These are phyloP conservation scores for Ptychochromis oligacanthus DNA, from an alignment of 2,113 vertebrate species.

Conservation along the genomic window DNA sequence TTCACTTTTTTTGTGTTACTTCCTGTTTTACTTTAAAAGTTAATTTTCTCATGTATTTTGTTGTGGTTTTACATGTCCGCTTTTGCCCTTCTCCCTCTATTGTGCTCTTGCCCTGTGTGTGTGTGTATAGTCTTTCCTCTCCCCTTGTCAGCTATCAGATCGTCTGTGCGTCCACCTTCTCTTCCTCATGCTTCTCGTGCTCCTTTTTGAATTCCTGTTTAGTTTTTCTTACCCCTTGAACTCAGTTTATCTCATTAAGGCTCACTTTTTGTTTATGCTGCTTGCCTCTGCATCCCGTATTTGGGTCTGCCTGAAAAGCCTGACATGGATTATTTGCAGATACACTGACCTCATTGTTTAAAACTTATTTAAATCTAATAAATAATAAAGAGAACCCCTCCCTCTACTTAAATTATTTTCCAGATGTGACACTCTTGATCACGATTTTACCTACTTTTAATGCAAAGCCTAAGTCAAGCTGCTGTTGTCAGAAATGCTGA, in stretches of 20 bases:
- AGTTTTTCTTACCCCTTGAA: not conserved
- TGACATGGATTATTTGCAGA: not conserved
- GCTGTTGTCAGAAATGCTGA: not conserved
- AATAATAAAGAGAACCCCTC: not conserved
- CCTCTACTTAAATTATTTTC: not conserved
- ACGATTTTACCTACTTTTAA: not conserved
- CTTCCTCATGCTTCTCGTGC: not conserved
- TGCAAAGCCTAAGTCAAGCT: not conserved
- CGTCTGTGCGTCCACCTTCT: not conserved
- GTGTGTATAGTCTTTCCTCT: not conserved
- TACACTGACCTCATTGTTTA: not conserved
- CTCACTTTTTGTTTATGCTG: not conserved
- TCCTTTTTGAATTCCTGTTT: not conserved
- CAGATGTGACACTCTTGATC: not conserved
- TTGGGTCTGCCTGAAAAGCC: not conserved
- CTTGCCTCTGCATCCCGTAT: not conserved
- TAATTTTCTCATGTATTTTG: no score
- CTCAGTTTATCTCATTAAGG: not conserved
- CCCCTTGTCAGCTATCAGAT: not conserved
- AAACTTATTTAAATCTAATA: not conserved
- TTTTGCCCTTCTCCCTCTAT: no score
- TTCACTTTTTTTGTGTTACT: not conserved
- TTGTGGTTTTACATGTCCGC: no score
- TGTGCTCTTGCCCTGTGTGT: not conserved
- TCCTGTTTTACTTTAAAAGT: no score